Evolutionary conservation across 2,797 vertebrate genomes (phyloP).

Genomic region (Oryzias dopingdopingensis): DNA sequence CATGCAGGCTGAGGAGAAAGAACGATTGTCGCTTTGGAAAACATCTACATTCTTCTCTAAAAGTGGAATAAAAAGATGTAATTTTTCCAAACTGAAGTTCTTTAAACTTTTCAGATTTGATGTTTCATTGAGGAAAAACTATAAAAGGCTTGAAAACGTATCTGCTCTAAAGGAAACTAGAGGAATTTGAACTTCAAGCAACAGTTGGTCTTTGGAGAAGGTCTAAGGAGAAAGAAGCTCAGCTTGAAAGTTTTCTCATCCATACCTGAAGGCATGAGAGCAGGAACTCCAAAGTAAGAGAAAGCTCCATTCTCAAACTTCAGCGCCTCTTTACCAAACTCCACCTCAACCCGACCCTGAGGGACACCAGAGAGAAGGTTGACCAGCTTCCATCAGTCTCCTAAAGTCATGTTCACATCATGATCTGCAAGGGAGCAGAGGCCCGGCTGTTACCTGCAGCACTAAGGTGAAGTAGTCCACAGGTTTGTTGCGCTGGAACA

Average conservation of each 20-base stretch:
- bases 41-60: too few relatives aligned
- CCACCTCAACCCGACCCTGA: conserved; percentile 95
- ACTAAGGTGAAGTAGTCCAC: conserved; percentile 93
- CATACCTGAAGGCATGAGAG: conserved; percentile 88
- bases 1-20: too few relatives aligned
- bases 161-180: too few relatives aligned
- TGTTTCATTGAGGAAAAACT: too few relatives aligned
- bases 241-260: neutral
- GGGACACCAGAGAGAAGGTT: neutral
- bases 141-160: neutral
- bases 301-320: conserved; percentile 96
- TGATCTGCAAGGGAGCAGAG: accelerated
- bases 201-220: neutral
- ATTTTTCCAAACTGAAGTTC: too few relatives aligned
- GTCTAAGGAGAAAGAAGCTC: neutral
- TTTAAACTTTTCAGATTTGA: too few relatives aligned
- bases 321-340: conserved; percentile 93
- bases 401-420: neutral
- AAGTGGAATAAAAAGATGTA: too few relatives aligned
- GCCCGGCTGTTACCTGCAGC: conserved; percentile 79
- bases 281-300: conserved; percentile 92
- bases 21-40: too few relatives aligned
- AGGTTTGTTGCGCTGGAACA: conserved; percentile 89
- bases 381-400: neutral
- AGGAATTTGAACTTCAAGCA: neutral